Percentiles rank a stretch among this genome's conserved stretches.
Evolutionary conservation across 92 coral and sea anemone genomes (phyloP).

Genomic region (Diadumene lineata): DNA sequence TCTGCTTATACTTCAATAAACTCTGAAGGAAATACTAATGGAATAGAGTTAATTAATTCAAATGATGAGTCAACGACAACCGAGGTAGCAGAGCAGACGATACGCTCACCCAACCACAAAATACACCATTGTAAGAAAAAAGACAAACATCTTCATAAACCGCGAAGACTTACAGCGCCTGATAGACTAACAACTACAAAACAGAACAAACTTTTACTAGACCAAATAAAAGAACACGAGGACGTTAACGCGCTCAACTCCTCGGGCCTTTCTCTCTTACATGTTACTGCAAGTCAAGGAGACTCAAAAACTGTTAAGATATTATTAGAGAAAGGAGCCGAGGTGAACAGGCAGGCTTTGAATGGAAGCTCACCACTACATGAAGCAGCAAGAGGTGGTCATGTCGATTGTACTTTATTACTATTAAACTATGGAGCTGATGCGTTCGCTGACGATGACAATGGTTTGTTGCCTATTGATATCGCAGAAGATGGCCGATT

Average conservation of each 20-base stretch:
- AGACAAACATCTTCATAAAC: conserved; percentile 14
- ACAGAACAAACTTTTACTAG: conserved; percentile 27
- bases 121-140: conserved; percentile 26
- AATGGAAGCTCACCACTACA: conserved; percentile 94
- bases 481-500: conserved; percentile 55
- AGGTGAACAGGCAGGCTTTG: conserved; percentile 87
- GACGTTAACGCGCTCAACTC: conserved; percentile 76
- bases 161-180: conserved; percentile 16
- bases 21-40: not conserved
- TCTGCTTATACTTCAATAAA: conserved; percentile 60
- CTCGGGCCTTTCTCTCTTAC: conserved; percentile 78
- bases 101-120: conserved; percentile 15
- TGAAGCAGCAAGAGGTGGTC: conserved; percentile 83
- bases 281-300: conserved; percentile 80
- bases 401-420: conserved; percentile 53
- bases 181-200: conserved; percentile 14
- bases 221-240: conserved; percentile 33
- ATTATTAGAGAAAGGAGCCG: conserved; percentile 83
- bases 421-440: conserved; percentile 88
- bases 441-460: conserved; percentile 87
- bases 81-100: conserved; percentile 10
- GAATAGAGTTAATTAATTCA: not conserved
- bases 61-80: not conserved
- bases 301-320: conserved; percentile 64
- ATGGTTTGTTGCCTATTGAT: conserved; percentile 82